A percentile compares a stretch with the other conserved stretches of the same genome.
Conservation (phyloP, 2,113 vertebrate genomes). For the Psammodynastes pulverulentus region DNA sequence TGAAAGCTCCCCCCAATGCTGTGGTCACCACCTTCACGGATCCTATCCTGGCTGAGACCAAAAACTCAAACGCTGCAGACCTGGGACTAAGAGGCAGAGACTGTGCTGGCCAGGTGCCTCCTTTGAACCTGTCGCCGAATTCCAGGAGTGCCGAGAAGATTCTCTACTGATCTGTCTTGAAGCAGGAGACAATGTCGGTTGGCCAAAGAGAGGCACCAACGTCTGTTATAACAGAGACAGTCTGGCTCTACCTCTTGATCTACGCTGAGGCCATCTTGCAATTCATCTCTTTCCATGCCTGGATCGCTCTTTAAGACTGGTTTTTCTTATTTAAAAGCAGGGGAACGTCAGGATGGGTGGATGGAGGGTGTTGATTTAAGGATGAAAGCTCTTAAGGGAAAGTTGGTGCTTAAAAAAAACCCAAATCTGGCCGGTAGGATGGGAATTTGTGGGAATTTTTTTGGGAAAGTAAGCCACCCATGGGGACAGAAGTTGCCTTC, state of each 20-base stretch:
- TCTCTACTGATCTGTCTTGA: conserved; percentile 52
- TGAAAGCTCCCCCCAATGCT: conserved; percentile 64
- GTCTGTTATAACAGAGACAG: conserved; percentile 31
- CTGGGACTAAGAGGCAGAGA: conserved; percentile 67
- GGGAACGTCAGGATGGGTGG: background rate
- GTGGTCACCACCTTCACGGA: conserved; percentile 55
- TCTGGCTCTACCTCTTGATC: background rate
- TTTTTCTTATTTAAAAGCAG: background rate
- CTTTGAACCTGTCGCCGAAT: conserved; percentile 55
- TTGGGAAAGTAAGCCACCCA: background rate
- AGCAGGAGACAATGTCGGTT: conserved; percentile 6
- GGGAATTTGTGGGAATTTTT: background rate
- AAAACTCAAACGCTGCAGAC: conserved; percentile 60
- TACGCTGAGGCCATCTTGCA: background rate
- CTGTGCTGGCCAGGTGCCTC: conserved; percentile 58
- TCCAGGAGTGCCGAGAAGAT: conserved; percentile 58
- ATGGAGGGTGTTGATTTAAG: background rate
- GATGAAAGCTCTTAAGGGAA: background rate
- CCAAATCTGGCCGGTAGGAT: background rate
- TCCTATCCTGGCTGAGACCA: conserved; percentile 65
- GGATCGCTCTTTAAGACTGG: background rate
- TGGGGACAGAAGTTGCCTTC: too few relatives aligned
- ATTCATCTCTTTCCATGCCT: background rate
- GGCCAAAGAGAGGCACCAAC: conserved; percentile 22
- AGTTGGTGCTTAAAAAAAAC: background rate